These are phyloP conservation scores for Eriocheir sinensis DNA, from an alignment of 1,140 invertebrate genomes.

Conservation along the genomic window DNA sequence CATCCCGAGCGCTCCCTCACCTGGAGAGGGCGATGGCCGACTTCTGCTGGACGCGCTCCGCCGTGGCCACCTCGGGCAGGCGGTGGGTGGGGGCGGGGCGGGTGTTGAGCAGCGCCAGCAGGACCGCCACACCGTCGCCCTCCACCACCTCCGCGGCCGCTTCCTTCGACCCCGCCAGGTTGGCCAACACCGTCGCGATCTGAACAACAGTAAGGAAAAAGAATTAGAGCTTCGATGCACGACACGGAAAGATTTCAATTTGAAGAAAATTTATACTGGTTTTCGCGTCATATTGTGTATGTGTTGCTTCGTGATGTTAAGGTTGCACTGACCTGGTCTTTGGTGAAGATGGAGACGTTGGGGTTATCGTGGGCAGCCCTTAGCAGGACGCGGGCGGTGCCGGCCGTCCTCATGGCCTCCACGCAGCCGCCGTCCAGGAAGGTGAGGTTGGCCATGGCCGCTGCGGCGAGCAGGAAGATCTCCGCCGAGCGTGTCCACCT, in stretches of 20 bases:
- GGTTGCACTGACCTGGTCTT: conserved; percentile 88
- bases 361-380: conserved; percentile 80
- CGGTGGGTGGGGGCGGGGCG: conserved; percentile 83
- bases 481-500: conserved; percentile 87
- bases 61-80: conserved; percentile 85
- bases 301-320: background rate
- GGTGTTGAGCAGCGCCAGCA: conserved; percentile 90
- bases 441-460: conserved; percentile 93
- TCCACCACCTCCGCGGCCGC: conserved; percentile 82
- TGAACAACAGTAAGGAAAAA: conserved; percentile 77
- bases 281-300: background rate
- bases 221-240: background rate
- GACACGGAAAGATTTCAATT: background rate
- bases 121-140: conserved; percentile 86
- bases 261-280: background rate
- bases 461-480: conserved; percentile 90
- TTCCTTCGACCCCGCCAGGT: conserved; percentile 87
- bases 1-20: conserved; percentile 80
- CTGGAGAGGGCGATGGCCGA: conserved; percentile 92
- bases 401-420: conserved; percentile 84
- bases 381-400: conserved; percentile 83
- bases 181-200: conserved; percentile 89
- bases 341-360: conserved; percentile 84
- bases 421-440: conserved; percentile 88
- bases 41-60: conserved; percentile 91